Evolutionary conservation across 2,797 vertebrate genomes (phyloP).

Genomic region (Paratrypauchen microcephalus): DNA sequence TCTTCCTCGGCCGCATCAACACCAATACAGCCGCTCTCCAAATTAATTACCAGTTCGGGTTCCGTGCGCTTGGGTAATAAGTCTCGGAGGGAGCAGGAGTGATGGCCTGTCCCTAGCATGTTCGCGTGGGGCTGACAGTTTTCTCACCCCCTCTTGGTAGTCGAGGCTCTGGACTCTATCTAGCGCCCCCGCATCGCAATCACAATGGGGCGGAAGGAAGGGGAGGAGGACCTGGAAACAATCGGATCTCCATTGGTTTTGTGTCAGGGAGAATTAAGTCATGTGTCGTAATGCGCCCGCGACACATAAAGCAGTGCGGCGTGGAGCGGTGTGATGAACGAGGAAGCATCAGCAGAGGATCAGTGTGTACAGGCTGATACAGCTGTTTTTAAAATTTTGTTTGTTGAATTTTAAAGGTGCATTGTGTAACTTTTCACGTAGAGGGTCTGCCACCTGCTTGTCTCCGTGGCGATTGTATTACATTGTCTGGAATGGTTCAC

Average conservation of each 20-base stretch:
- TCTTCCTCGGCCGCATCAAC: constrained; percentile 72
- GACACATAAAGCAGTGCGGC: constrained; percentile 20
- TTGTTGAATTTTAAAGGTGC: no score
- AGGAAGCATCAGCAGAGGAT: neutral
- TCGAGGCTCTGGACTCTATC: constrained; percentile 35
- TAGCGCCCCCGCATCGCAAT: constrained; percentile 3
- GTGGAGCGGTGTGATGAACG: constrained; percentile 13
- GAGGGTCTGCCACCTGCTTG: no score
- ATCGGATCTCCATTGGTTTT: constrained; percentile 65
- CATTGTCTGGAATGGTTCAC: no score
- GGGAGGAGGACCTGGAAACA: constrained; percentile 64
- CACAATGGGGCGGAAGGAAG: constrained; percentile 7
- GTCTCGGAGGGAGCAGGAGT: constrained; percentile 75
- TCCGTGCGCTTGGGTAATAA: constrained; percentile 76
- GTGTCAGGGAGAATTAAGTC: constrained; percentile 67
- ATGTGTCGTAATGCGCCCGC: constrained; percentile 45
- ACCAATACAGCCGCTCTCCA: constrained; percentile 75
- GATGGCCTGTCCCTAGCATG: constrained; percentile 47
- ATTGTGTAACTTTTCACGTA: no score
- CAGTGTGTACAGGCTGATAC: neutral
- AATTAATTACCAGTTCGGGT: constrained; percentile 75
- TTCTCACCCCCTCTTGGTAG: constrained; percentile 29
- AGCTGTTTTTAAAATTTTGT: no score
- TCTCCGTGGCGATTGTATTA: no score
- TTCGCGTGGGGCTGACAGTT: constrained; percentile 44